phyloP scores from a whole-genome alignment of 2,113 vertebrate species.

The Oreotrochilus melanogaster region DNA sequence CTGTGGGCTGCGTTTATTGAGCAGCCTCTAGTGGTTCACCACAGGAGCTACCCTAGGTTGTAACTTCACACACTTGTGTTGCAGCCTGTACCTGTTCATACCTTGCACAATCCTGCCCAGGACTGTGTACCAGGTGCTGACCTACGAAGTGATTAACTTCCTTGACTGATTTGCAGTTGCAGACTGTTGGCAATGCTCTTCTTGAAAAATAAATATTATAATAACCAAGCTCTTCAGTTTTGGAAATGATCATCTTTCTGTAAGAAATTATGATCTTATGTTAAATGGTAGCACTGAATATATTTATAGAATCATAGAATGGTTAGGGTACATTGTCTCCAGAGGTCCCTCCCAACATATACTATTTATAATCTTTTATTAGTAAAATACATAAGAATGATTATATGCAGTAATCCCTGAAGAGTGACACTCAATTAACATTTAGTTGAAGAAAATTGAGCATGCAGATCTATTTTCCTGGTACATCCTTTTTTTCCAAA shows the following conservation, averaged over 20 bases:
- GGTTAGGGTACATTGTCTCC: background rate
- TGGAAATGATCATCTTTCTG: background rate
- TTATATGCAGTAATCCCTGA: background rate
- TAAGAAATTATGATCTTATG: background rate
- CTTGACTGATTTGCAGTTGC: background rate
- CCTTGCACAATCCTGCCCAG: background rate
- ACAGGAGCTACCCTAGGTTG: background rate
- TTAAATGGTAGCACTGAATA: background rate
- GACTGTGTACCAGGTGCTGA: background rate
- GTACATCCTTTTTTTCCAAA: background rate
- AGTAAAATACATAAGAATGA: background rate
- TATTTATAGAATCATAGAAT: no score
- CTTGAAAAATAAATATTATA: background rate
- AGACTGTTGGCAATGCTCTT: background rate
- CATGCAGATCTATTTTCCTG: background rate
- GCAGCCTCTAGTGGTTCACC: conserved; percentile 46
- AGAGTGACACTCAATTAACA: background rate
- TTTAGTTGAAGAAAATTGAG: background rate
- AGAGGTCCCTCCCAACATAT: background rate
- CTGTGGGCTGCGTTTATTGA: background rate
- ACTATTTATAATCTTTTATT: background rate
- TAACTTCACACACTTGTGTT: fast-evolving
- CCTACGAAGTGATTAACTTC: background rate
- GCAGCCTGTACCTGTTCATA: background rate
- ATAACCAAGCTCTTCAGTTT: background rate